A percentile compares a stretch with the other conserved stretches of the same genome.
Evolutionary conservation across 2,113 vertebrate species (phyloP).

Genomic region (Lycaon pictus): DNA sequence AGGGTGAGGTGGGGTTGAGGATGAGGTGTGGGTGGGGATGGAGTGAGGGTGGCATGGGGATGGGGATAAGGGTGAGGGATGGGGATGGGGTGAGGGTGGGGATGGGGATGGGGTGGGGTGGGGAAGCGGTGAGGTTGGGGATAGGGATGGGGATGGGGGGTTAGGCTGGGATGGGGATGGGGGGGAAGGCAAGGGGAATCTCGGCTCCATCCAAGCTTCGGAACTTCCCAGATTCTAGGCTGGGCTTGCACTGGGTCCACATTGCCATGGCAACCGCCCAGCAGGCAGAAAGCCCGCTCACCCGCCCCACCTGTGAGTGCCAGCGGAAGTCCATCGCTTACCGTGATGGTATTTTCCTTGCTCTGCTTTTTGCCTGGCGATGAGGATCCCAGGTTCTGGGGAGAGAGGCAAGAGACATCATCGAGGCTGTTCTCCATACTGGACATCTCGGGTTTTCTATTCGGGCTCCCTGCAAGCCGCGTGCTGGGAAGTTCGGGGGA

Average conservation of each 20-base stretch:
- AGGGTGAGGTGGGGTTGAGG: no score
- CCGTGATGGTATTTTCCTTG: conserved; percentile 92
- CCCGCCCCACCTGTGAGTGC: neutral
- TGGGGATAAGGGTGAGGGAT: neutral
- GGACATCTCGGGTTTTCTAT: conserved; percentile 82
- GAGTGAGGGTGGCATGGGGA: neutral
- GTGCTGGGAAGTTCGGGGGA: conserved; percentile 57
- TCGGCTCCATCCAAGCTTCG: conserved; percentile 20
- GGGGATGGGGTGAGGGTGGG: neutral
- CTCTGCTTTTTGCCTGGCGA: conserved; percentile 91
- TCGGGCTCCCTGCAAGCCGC: conserved; percentile 66
- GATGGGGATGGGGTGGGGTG: neutral
- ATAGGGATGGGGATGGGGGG: neutral
- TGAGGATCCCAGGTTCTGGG: conserved; percentile 91
- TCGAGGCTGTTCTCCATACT: conserved; percentile 88
- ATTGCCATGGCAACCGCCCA: conserved; percentile 75
- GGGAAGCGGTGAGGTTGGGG: neutral
- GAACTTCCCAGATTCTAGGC: conserved; percentile 54
- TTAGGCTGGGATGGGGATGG: neutral
- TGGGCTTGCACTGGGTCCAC: conserved; percentile 35
- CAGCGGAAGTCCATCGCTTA: conserved; percentile 83
- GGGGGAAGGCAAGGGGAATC: neutral
- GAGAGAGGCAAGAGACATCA: conserved; percentile 87
- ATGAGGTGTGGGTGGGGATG: neutral
- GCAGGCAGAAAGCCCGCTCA: neutral